A percentile compares a stretch with the other conserved stretches of the same genome.
These are phyloP conservation scores for Artemisiospiza belli DNA, from an alignment of 2,113 vertebrate genomes.

Conservation along the genomic window DNA sequence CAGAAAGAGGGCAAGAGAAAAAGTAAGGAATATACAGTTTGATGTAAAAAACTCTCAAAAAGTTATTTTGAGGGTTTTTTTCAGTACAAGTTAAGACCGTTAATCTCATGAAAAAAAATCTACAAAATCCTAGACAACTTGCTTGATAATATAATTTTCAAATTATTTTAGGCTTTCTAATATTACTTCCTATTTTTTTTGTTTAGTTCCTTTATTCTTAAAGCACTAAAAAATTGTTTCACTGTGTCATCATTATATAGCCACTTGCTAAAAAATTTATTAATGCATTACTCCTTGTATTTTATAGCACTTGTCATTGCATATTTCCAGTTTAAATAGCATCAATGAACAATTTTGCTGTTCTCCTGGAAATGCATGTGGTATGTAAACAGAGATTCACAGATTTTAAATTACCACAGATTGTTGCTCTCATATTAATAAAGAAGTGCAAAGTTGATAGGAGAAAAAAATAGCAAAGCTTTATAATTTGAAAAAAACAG, in stretches of 20 bases:
- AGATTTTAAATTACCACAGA: neutral
- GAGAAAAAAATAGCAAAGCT: accelerated
- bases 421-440: neutral
- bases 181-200: neutral
- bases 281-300: neutral
- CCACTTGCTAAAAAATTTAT: neutral
- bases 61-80: neutral
- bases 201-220: neutral
- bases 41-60: neutral
- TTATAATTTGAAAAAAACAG: neutral
- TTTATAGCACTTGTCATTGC: neutral
- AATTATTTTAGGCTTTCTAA: neutral
- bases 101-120: neutral
- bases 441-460: neutral
- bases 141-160: neutral
- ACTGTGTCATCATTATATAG: neutral
- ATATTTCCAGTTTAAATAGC: neutral
- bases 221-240: neutral
- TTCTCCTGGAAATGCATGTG: neutral
- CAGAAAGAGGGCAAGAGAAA: neutral
- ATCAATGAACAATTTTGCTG: neutral
- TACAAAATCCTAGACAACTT: neutral
- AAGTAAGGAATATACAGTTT: neutral
- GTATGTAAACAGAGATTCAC: neutral
- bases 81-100: neutral